These are phyloP conservation scores for Pteropus alecto DNA, from an alignment of 2,113 vertebrate species.

Conservation along the genomic window DNA sequence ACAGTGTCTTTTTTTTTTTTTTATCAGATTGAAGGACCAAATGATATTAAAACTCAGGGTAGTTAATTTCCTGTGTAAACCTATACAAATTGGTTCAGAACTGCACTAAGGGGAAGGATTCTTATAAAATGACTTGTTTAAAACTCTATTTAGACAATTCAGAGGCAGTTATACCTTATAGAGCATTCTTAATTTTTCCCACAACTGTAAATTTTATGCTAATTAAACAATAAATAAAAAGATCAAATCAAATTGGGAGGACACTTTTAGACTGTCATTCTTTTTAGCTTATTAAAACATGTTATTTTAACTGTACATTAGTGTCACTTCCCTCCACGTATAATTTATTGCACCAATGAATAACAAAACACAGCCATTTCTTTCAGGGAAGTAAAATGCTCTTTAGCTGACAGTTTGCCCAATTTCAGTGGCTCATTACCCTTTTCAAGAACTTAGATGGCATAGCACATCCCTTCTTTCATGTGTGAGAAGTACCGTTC, in stretches of 20 bases:
- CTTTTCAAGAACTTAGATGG: background rate
- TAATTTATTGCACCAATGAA: background rate
- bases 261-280: background rate
- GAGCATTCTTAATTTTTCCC: background rate
- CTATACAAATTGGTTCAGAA: slow-evolving; percentile 79
- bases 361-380: background rate
- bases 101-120: slow-evolving; percentile 48
- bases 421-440: background rate
- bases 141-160: slow-evolving; percentile 67
- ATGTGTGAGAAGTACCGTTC: background rate
- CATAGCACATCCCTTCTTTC: background rate
- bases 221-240: slow-evolving; percentile 47
- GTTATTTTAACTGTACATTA: background rate
- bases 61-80: slow-evolving; percentile 87
- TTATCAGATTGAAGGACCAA: slow-evolving; percentile 82
- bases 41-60: slow-evolving; percentile 86
- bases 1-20: slow-evolving; percentile 70
- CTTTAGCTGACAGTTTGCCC: background rate
- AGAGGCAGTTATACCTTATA: slow-evolving; percentile 26
- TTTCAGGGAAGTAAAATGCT: background rate
- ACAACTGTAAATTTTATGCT: background rate
- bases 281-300: background rate
- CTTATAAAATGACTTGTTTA: slow-evolving; percentile 69
- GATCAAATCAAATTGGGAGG: slow-evolving; percentile 31
- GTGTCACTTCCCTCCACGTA: background rate